These are phyloP conservation scores for Tenodera sinensis DNA, from an alignment of 2,888 invertebrate species.

Conservation along the genomic window DNA sequence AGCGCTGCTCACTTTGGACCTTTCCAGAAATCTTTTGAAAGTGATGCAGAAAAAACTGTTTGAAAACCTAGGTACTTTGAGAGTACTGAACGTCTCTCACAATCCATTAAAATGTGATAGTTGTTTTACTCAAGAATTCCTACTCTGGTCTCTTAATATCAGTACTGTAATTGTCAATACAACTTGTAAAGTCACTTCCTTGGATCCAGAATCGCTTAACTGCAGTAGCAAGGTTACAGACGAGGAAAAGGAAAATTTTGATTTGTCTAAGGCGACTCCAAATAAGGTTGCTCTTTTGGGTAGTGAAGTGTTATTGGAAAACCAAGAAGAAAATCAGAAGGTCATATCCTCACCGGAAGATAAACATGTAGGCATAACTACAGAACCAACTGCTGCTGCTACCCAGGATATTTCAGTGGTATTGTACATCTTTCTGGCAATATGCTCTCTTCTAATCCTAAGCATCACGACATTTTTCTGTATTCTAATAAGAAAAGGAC, in stretches of 20 bases:
- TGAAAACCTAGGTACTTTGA: neutral
- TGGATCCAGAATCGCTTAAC: neutral
- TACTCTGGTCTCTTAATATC: neutral
- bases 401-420: neutral
- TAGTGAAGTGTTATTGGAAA: neutral
- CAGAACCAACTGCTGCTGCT: neutral
- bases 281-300: neutral
- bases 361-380: neutral
- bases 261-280: neutral
- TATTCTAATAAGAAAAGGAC: neutral
- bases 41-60: neutral
- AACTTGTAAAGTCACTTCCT: neutral
- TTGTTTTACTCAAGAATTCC: neutral
- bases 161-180: neutral
- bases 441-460: neutral
- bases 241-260: neutral
- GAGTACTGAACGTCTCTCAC: neutral
- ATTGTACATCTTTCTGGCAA: neutral
- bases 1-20: neutral
- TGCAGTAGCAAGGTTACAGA: neutral
- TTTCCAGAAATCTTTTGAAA: neutral
- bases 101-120: neutral
- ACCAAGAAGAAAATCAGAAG: neutral
- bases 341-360: neutral
- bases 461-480: neutral